Percentiles rank a stretch among this genome's conserved stretches.
phyloP scores from a whole-genome alignment of 2,888 invertebrate species.

The Lordiphosa fenestrarum region DNA sequence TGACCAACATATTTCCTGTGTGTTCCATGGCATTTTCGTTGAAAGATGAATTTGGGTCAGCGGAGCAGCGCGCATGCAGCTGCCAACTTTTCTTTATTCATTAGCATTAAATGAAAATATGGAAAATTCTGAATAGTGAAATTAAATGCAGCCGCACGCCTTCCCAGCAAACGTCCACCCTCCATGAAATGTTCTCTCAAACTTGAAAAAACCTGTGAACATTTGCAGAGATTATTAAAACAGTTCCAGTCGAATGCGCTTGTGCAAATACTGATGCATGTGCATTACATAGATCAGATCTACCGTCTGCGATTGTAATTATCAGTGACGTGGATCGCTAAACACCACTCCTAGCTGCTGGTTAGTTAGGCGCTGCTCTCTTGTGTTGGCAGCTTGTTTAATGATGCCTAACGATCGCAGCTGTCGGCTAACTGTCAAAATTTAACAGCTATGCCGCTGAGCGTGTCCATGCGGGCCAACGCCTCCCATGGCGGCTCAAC shows the following conservation, averaged over 20 bases:
- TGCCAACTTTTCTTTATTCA: slow-evolving; percentile 36
- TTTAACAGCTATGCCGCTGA: slow-evolving; percentile 45
- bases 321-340: slow-evolving; percentile 37
- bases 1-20: slow-evolving; percentile 32
- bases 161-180: too few relatives aligned
- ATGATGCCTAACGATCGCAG: slow-evolving; percentile 46
- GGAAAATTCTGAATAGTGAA: slow-evolving; percentile 23
- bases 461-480: slow-evolving; percentile 29
- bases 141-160: slow-evolving; percentile 24
- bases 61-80: slow-evolving; percentile 27
- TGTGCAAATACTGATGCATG: neutral
- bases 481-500: slow-evolving; percentile 16
- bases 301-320: slow-evolving; percentile 21
- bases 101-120: slow-evolving; percentile 35
- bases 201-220: neutral
- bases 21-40: slow-evolving; percentile 11
- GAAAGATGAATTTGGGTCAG: slow-evolving; percentile 41
- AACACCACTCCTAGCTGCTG: slow-evolving; percentile 26
- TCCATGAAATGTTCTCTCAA: too few relatives aligned
- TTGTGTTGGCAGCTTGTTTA: slow-evolving; percentile 37
- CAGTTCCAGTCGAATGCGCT: slow-evolving; percentile 22
- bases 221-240: neutral
- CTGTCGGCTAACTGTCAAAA: slow-evolving; percentile 52
- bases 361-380: slow-evolving; percentile 30
- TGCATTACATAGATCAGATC: slow-evolving; percentile 15